These are phyloP conservation scores for Danio rerio DNA, from an alignment of 2,113 vertebrate genomes.

Conservation along the genomic window DNA sequence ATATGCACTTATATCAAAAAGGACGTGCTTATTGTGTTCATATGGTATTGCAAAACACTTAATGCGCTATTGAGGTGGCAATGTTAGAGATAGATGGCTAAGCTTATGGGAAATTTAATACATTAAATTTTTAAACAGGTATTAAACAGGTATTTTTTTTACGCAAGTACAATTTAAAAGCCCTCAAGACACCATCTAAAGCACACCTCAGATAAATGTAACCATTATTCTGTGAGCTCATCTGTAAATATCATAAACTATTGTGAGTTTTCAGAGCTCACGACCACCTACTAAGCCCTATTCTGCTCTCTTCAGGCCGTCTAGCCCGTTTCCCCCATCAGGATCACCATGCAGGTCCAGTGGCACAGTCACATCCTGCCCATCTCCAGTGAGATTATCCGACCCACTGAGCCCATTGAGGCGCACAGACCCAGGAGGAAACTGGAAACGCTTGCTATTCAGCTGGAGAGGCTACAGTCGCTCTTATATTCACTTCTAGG, in stretches of 20 bases:
- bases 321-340: constrained; percentile 66
- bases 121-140: too few species aligned
- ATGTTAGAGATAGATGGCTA: too few species aligned
- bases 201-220: not conserved
- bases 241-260: constrained; percentile 58
- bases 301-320: constrained; percentile 73
- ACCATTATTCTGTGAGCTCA: constrained; percentile 7
- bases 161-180: too few species aligned
- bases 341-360: constrained; percentile 61
- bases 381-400: constrained; percentile 79
- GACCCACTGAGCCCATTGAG: constrained; percentile 78
- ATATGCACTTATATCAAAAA: too few species aligned
- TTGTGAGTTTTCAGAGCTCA: constrained; percentile 67
- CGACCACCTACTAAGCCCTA: constrained; percentile 76
- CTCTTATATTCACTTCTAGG: constrained; percentile 58
- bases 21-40: too few species aligned
- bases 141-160: too few species aligned
- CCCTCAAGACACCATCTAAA: too few species aligned
- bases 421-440: constrained; percentile 67
- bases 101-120: too few species aligned
- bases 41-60: too few species aligned
- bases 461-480: constrained; percentile 61
- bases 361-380: constrained; percentile 77
- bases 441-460: constrained; percentile 71
- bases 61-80: too few species aligned